phyloP scores from a whole-genome alignment of 1,140 invertebrate species.

The Cataglyphis hispanica region DNA sequence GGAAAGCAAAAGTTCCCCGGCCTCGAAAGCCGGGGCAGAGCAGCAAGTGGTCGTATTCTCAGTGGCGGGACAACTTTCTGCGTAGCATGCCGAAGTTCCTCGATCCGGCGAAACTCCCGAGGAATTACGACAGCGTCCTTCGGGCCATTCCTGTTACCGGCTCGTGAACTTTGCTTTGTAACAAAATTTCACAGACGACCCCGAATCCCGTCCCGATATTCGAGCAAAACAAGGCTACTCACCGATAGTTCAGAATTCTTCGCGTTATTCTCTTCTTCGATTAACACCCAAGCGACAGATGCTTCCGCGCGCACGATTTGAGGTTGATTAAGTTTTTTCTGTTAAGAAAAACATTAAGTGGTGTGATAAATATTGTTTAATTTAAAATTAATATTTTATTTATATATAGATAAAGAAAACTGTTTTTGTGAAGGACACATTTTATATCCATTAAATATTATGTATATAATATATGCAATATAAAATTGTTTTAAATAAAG shows the following conservation, averaged over 20 bases:
- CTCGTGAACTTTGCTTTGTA: conserved; percentile 64
- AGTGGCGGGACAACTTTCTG: conserved; percentile 66
- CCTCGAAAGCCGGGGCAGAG: conserved; percentile 57
- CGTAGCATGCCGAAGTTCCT: conserved; percentile 70
- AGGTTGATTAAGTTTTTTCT: neutral
- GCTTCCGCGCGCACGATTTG: neutral
- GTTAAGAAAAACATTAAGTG: neutral
- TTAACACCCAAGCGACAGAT: neutral
- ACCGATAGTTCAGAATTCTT: conserved; percentile 48
- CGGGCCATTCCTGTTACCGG: conserved; percentile 68
- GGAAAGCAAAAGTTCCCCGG: conserved; percentile 70
- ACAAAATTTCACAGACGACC: conserved; percentile 67
- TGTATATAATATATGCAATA: too few relatives aligned
- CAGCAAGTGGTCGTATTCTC: conserved; percentile 77
- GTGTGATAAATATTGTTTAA: neutral
- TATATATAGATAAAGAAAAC: neutral
- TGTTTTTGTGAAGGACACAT: neutral
- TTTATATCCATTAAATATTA: too few relatives aligned
- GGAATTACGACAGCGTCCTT: conserved; percentile 69
- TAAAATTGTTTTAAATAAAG: too few relatives aligned
- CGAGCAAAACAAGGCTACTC: conserved; percentile 47
- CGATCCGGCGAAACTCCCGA: conserved; percentile 68
- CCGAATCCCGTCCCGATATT: conserved; percentile 40
- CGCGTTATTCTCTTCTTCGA: neutral
- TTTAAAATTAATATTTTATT: neutral